A percentile compares a stretch with the other conserved stretches of the same genome.
Evolutionary conservation across 2,113 vertebrate species (phyloP).

Genomic region (Pygoscelis antarcticus): DNA sequence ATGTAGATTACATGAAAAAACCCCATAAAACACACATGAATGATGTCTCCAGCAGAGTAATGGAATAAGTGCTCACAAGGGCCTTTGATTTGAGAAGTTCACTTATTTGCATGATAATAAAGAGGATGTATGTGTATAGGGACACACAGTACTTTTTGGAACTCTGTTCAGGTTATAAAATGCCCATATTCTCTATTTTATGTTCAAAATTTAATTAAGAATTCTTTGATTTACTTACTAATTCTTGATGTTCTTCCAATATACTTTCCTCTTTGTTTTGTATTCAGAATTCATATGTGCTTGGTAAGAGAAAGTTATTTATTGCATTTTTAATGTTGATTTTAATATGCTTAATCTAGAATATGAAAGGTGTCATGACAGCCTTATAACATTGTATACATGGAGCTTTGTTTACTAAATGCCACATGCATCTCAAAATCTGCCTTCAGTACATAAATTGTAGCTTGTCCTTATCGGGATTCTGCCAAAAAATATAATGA

Average conservation of each 20-base stretch:
- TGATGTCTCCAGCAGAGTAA: not conserved
- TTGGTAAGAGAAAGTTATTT: not conserved
- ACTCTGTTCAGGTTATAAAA: not conserved
- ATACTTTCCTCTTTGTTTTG: not conserved
- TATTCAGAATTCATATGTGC: not conserved
- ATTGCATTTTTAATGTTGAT: not conserved
- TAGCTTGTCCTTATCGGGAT: not conserved
- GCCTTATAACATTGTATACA: not conserved
- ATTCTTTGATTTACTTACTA: not conserved
- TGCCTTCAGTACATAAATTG: not conserved
- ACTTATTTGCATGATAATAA: not conserved
- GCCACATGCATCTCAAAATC: not conserved
- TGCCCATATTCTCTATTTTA: not conserved
- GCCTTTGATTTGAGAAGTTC: not conserved
- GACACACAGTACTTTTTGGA: not conserved
- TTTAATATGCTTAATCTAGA: not conserved
- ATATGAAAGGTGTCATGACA: not conserved
- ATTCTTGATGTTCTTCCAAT: not conserved
- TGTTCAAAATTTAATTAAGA: not conserved
- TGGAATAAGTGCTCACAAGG: not conserved
- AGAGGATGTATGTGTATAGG: not conserved
- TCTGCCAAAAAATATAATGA: not conserved
- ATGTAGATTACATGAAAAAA: not conserved
- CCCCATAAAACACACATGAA: not conserved
- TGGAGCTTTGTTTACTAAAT: not conserved